Percentiles rank a stretch among this genome's conserved stretches.
Conservation (phyloP, 2,113 vertebrate genomes). For the Albula glossodonta region DNA sequence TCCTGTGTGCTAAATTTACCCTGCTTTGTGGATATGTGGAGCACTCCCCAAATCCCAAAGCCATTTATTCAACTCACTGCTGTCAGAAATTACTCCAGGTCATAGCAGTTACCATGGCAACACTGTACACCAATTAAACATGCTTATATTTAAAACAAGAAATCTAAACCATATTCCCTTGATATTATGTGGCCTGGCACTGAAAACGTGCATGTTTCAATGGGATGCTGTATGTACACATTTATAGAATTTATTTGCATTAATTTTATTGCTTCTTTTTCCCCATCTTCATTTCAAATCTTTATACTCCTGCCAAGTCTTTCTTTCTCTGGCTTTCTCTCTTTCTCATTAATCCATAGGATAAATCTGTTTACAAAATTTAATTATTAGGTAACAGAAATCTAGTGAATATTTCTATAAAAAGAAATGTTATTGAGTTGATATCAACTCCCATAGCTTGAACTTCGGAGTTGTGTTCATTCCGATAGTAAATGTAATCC, state of each 20-base stretch:
- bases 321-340: conserved; percentile 28
- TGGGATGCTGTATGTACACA: background rate
- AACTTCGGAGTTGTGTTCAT: conserved; percentile 36
- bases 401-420: background rate
- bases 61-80: conserved; percentile 70
- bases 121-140: conserved; percentile 60
- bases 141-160: conserved; percentile 52
- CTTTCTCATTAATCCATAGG: conserved; percentile 40
- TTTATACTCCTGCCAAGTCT: conserved; percentile 19
- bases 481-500: conserved; percentile 51
- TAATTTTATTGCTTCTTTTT: background rate
- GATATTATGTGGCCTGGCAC: background rate
- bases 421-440: background rate
- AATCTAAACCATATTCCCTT: conserved; percentile 15
- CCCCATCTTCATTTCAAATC: conserved; percentile 28
- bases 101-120: conserved; percentile 63
- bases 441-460: background rate
- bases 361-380: conserved; percentile 40
- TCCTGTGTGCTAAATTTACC: conserved; percentile 64
- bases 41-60: conserved; percentile 69
- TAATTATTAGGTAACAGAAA: conserved; percentile 22
- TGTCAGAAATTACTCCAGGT: conserved; percentile 65
- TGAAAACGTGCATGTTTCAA: conserved; percentile 6
- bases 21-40: conserved; percentile 59
- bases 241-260: conserved; percentile 8